Base-by-base conservation (phyloP, 2,888 invertebrate genomes). In the Halocaridina rubra region DNA sequence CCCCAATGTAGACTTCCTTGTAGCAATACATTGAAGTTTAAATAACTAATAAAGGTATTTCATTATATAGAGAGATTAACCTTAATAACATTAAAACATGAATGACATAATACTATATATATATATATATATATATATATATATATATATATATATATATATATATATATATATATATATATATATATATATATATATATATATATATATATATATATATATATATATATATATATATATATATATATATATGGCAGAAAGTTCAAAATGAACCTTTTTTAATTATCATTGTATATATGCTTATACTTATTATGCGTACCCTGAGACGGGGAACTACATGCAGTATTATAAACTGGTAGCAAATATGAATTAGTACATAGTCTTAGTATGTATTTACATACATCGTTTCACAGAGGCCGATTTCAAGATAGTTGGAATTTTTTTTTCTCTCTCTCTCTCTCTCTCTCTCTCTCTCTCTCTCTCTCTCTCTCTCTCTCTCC, bases 21-120 rank as follows among this genome's bases (percentile, higher is more conserved):
- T 46, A 76, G 19, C 22, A 53, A 76, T 76, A 76, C 22, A 76
- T 76, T 53, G 13, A 76, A n/a, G 22, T 53, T n/a, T 76, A 64
- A 16, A 64, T 13, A 76, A 24, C 8, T 74, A 29, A 10, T 8
- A 24, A 74, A 24, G 13, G 29, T 59, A 59, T 46, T 24, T 59
- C 16, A 5, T 16, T 61, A 59, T 10, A 13, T 57, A 59, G 22
- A 29, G 29, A 92, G 91, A 0, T n/a, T n/a, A n/a, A n/a, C n/a
- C n/a, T n/a, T n/a, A n/a, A n/a, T n/a, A n/a, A n/a, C n/a, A n/a
- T n/a, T n/a, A n/a, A n/a, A n/a, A n/a, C n/a, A 93, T 93, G 39
- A 3, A 24, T 32, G 24, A 13, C 29, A 13, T 39, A 16, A 39
- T n/a, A 19, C 27, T 32, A 72, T 29, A 77, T 57, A 59, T 24